Conservation (phyloP, 2,797 vertebrate genomes). For the Botia almorhae region DNA sequence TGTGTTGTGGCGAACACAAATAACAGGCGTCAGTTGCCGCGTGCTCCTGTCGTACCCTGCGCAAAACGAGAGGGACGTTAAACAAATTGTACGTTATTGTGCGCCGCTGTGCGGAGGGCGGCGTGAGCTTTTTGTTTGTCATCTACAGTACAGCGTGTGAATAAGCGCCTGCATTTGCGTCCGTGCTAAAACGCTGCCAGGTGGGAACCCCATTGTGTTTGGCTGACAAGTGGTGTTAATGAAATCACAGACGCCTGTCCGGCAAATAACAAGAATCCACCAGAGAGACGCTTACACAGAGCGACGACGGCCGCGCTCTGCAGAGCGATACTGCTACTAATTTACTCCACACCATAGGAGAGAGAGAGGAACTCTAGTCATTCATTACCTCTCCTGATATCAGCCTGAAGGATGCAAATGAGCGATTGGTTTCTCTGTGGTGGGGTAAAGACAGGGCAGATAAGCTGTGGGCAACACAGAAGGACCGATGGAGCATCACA, state of each 20-base stretch:
- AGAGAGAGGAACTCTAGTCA: constrained; percentile 60
- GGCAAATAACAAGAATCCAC: constrained; percentile 66
- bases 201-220: constrained; percentile 73
- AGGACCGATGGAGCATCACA: constrained; percentile 92
- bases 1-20: constrained; percentile 75
- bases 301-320: constrained; percentile 41
- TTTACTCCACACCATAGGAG: constrained; percentile 69
- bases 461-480: constrained; percentile 80
- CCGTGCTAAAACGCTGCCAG: constrained; percentile 66
- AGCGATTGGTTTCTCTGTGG: constrained; percentile 72
- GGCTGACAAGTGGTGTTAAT: constrained; percentile 74
- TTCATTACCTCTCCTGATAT: constrained; percentile 74
- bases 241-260: constrained; percentile 73
- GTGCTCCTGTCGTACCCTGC: constrained; percentile 66
- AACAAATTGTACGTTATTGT: constrained; percentile 75
- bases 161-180: constrained; percentile 56
- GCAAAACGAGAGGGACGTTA: constrained; percentile 70
- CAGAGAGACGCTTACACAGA: constrained; percentile 57
- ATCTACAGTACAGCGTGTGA: constrained; percentile 62
- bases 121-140: constrained; percentile 65
- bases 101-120: constrained; percentile 61
- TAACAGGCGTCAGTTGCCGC: constrained; percentile 72
- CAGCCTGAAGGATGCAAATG: constrained; percentile 80
- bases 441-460: constrained; percentile 78
- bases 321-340: constrained; percentile 68